phyloP scores from a whole-genome alignment of 2,888 invertebrate genomes.

The Andrena marginata region DNA sequence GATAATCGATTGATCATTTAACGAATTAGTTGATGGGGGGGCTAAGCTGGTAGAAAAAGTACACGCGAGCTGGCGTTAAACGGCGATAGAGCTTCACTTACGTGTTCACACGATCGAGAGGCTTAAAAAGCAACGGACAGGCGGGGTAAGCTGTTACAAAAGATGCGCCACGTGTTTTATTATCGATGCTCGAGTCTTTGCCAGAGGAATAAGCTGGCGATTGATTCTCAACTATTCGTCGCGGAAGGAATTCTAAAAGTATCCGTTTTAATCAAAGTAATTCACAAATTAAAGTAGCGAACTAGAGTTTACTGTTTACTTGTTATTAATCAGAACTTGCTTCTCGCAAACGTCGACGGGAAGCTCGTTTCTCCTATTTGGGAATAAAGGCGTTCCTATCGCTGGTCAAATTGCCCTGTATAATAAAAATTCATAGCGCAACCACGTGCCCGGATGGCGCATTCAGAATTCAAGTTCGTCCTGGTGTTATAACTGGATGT shows the following conservation, averaged over 20 bases:
- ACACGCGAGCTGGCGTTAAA: conserved; percentile 4
- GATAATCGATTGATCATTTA: conserved; percentile 82
- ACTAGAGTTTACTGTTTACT: neutral
- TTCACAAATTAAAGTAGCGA: too few species aligned
- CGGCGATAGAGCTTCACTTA: neutral
- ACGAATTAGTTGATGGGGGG: conserved; percentile 71
- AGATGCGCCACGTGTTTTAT: neutral
- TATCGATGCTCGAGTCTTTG: too few species aligned
- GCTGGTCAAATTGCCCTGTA: conserved; percentile 24
- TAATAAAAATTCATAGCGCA: conserved; percentile 55
- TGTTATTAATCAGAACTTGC: neutral
- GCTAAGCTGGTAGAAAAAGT: conserved; percentile 32
- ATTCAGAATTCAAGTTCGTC: conserved; percentile 50
- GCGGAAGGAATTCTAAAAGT: too few species aligned
- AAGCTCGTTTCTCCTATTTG: conserved; percentile 1
- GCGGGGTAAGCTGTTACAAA: neutral
- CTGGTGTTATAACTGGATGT: conserved; percentile 43
- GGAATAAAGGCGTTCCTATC: neutral
- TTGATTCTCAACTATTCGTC: neutral
- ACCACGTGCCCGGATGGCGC: conserved; percentile 30
- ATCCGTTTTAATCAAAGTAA: too few species aligned
- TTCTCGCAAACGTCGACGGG: neutral
- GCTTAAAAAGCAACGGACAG: neutral
- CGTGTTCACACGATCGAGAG: neutral
- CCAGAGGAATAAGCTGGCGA: too few species aligned